Conservation (phyloP, 2,113 vertebrate species). For the Ictalurus furcatus region DNA sequence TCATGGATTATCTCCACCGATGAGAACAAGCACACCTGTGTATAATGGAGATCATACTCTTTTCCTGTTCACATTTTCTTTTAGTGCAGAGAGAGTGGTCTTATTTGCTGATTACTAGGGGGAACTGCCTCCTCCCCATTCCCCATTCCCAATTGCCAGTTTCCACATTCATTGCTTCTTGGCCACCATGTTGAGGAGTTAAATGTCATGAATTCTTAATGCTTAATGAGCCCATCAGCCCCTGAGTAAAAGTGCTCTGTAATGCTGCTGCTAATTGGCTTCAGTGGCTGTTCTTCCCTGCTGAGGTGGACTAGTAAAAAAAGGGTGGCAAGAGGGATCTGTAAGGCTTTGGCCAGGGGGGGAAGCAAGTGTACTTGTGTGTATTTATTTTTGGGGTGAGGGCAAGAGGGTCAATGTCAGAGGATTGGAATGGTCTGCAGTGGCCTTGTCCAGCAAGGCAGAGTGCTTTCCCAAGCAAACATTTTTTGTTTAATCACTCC, state of each 20-base stretch:
- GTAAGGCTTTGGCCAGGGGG: neutral
- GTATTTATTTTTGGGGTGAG: conserved; percentile 45
- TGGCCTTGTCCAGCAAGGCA: neutral
- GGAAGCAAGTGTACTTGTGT: conserved; percentile 40
- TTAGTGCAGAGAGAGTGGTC: conserved; percentile 28
- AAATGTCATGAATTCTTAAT: conserved; percentile 82
- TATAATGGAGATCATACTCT: conserved; percentile 5
- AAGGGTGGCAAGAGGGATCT: conserved; percentile 41
- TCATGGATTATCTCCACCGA: conserved; percentile 16
- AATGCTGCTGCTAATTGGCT: conserved; percentile 85
- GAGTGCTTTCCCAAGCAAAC: neutral
- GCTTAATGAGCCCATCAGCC: conserved; percentile 80
- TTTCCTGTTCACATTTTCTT: conserved; percentile 22
- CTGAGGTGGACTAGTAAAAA: conserved; percentile 53
- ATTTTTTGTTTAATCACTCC: neutral
- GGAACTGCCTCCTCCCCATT: neutral
- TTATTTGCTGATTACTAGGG: conserved; percentile 49
- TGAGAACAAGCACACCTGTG: conserved; percentile 33
- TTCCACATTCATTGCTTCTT: conserved; percentile 29
- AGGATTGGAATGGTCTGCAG: conserved; percentile 12
- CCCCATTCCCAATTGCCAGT: conserved; percentile 46
- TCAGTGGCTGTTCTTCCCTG: conserved; percentile 69
- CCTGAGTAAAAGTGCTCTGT: conserved; percentile 69
- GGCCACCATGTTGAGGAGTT: conserved; percentile 67
- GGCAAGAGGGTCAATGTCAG: conserved; percentile 5